Percentiles rank a stretch among this genome's conserved stretches.
Evolutionary conservation across 2,888 invertebrate species (phyloP).

Genomic region (Priocnemis perturbator): DNA sequence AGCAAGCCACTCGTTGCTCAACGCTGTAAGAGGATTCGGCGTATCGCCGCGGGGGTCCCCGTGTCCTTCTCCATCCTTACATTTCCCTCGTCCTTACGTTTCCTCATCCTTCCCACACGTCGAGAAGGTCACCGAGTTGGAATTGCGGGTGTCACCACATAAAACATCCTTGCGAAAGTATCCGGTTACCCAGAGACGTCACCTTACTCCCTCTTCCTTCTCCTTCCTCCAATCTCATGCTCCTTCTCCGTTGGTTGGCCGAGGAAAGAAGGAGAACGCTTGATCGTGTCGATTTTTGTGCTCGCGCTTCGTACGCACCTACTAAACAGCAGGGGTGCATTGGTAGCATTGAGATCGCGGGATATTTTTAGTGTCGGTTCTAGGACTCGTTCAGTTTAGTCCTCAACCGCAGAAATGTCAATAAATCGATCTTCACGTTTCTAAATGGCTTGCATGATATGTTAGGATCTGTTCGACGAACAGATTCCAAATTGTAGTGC

Average conservation of each 20-base stretch:
- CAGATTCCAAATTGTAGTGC: too few species aligned
- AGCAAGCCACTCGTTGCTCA: constrained; percentile 58
- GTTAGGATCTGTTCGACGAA: too few species aligned
- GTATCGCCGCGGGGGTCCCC: constrained; percentile 67
- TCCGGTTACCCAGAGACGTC: constrained; percentile 61
- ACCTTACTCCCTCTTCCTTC: constrained; percentile 4
- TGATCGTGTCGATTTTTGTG: background rate
- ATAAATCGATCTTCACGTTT: too few species aligned
- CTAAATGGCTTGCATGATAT: too few species aligned
- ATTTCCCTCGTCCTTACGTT: background rate
- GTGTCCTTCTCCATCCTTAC: constrained; percentile 28
- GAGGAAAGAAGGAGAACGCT: constrained; percentile 12
- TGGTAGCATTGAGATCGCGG: too few species aligned
- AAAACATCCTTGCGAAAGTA: constrained; percentile 70
- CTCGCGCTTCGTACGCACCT: constrained; percentile 1
- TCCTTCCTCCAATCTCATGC: background rate
- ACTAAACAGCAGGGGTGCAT: too few species aligned
- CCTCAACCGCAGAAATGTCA: too few species aligned
- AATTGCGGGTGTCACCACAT: constrained; percentile 72
- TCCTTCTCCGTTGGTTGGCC: background rate
- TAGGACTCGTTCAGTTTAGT: too few species aligned
- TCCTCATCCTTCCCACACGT: constrained; percentile 46
- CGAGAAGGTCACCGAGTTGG: constrained; percentile 61
- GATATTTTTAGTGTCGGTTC: too few species aligned
- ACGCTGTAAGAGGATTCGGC: constrained; percentile 66